Conservation (phyloP, 2,113 vertebrate species). For the Oenanthe melanoleuca region DNA sequence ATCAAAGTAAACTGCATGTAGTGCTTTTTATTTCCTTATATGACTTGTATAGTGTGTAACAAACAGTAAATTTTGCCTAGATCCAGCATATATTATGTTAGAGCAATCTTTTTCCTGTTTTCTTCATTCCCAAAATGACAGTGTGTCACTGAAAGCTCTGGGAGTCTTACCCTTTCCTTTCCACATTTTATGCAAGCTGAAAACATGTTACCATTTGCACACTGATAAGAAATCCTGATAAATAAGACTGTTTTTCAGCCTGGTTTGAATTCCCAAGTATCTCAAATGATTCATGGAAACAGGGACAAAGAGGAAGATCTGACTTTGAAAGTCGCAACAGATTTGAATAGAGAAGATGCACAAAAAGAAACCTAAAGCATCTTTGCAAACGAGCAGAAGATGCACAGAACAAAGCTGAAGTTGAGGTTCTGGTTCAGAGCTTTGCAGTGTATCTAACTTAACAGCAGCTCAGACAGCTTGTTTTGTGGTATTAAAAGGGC, state of each 20-base stretch:
- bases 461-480: neutral
- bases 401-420: neutral
- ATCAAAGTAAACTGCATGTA: neutral
- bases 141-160: neutral
- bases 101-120: neutral
- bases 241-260: neutral
- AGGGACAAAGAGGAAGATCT: neutral
- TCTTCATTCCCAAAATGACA: neutral
- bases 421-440: neutral
- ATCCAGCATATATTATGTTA: neutral
- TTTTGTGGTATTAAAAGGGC: neutral
- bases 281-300: neutral
- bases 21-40: neutral
- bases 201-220: neutral
- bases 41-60: neutral
- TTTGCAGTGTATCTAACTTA: neutral
- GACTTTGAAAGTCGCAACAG: neutral
- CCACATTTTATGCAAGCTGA: neutral
- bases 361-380: neutral
- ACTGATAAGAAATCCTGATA: neutral
- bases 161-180: neutral
- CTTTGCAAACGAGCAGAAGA: neutral
- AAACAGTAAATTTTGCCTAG: neutral
- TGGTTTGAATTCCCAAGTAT: neutral
- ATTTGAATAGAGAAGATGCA: slow-evolving; percentile 6